Conservation (phyloP, 2,888 invertebrate genomes). For the Adela reaumurella region DNA sequence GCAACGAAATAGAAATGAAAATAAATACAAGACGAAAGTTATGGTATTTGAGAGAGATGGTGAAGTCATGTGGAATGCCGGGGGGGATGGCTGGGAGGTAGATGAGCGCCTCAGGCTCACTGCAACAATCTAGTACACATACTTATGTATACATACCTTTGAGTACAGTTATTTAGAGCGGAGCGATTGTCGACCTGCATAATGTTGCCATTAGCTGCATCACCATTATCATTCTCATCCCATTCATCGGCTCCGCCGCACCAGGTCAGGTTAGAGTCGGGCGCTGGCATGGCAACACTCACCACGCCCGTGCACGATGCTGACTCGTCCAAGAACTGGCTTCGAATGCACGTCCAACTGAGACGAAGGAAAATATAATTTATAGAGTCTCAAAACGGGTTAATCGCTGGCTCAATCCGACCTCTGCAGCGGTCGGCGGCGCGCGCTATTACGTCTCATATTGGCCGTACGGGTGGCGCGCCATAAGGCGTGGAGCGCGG, state of each 20-base stretch:
- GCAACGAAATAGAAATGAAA: too few relatives aligned
- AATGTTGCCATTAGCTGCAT: constrained; percentile 72
- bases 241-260: constrained; percentile 69
- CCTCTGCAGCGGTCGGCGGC: too few relatives aligned
- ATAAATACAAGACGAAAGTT: too few relatives aligned
- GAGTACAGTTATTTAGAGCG: constrained; percentile 32
- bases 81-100: too few relatives aligned
- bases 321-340: constrained; percentile 63
- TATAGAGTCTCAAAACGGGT: background rate
- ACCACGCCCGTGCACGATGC: constrained; percentile 15
- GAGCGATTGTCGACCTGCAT: constrained; percentile 56
- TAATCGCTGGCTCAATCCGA: too few relatives aligned
- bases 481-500: too few relatives aligned
- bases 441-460: too few relatives aligned
- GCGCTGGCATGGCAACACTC: constrained; percentile 29
- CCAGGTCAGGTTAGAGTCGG: constrained; percentile 58
- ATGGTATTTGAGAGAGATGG: too few relatives aligned
- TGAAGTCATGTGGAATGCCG: too few relatives aligned
- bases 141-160: constrained; percentile 48
- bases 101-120: too few relatives aligned
- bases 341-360: constrained; percentile 75
- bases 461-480: too few relatives aligned
- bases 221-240: constrained; percentile 49
- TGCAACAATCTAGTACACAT: too few relatives aligned
- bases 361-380: constrained; percentile 11